A percentile compares a stretch with the other conserved stretches of the same genome.
These are phyloP conservation scores for Empis stercorea DNA, from an alignment of 2,888 invertebrate species.

Conservation along the genomic window DNA sequence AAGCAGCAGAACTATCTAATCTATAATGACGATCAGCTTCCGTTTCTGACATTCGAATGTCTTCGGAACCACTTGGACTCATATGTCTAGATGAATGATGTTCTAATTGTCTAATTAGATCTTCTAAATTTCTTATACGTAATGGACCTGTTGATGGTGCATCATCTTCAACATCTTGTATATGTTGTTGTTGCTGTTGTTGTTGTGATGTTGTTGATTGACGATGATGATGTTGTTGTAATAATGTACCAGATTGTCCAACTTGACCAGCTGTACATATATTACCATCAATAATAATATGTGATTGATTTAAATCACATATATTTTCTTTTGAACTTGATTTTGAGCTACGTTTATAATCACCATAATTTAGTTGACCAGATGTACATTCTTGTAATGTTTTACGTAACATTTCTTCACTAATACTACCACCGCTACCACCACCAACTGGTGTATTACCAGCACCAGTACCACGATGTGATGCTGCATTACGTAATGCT, in stretches of 20 bases:
- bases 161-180: slow-evolving; percentile 57
- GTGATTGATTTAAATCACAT: slow-evolving; percentile 54
- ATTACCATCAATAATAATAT: slow-evolving; percentile 39
- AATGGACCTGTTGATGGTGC: slow-evolving; percentile 71
- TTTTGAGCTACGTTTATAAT: slow-evolving; percentile 47
- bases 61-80: slow-evolving; percentile 85
- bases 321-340: slow-evolving; percentile 60
- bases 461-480: slow-evolving; percentile 50
- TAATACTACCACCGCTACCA: slow-evolving; percentile 50
- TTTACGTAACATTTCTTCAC: slow-evolving; percentile 55
- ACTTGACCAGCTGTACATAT: slow-evolving; percentile 24
- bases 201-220: slow-evolving; percentile 32
- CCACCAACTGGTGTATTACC: slow-evolving; percentile 49
- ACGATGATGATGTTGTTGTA: slow-evolving; percentile 38
- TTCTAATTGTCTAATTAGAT: slow-evolving; percentile 76
- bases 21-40: slow-evolving; percentile 81
- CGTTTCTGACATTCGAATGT: slow-evolving; percentile 70
- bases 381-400: slow-evolving; percentile 48
- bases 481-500: slow-evolving; percentile 73
- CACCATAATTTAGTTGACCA: slow-evolving; percentile 38
- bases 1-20: slow-evolving; percentile 59
- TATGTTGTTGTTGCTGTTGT: slow-evolving; percentile 36
- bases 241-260: slow-evolving; percentile 14
- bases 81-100: slow-evolving; percentile 76
- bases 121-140: slow-evolving; percentile 81